Percentiles rank a stretch among this genome's conserved stretches.
These are phyloP conservation scores for Zingel zingel DNA, from an alignment of 2,113 vertebrate species.

Conservation along the genomic window DNA sequence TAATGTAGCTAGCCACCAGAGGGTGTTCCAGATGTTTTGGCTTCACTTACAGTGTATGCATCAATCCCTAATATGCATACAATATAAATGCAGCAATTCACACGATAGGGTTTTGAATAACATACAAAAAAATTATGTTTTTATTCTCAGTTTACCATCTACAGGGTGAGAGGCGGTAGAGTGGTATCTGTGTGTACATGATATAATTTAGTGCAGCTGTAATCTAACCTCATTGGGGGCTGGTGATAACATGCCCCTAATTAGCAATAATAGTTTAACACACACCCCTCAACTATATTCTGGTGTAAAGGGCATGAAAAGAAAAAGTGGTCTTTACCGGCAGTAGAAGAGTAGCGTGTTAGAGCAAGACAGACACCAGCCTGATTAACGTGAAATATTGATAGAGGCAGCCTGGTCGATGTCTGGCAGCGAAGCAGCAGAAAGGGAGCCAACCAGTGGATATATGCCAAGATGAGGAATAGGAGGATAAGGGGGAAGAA, in stretches of 20 bases:
- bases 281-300: neutral
- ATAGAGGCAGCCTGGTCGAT: too few relatives aligned
- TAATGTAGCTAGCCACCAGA: too few relatives aligned
- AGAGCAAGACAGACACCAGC: neutral
- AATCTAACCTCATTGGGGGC: neutral
- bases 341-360: slow-evolving; percentile 1
- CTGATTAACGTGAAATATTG: neutral
- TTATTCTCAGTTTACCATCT: too few relatives aligned
- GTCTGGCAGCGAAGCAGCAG: slow-evolving; percentile 1
- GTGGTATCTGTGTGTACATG: neutral
- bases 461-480: neutral
- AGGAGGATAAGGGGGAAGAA: neutral
- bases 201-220: neutral
- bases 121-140: too few relatives aligned
- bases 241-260: neutral
- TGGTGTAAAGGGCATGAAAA: neutral
- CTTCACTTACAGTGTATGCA: too few relatives aligned
- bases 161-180: neutral
- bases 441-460: slow-evolving; percentile 1
- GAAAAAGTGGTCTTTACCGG: neutral
- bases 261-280: neutral
- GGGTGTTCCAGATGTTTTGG: too few relatives aligned
- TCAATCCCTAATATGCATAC: too few relatives aligned
- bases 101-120: too few relatives aligned
- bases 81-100: neutral